A percentile compares a stretch with the other conserved stretches of the same genome.
These are phyloP conservation scores for Larimichthys polyactis DNA, from an alignment of 2,113 vertebrate genomes.

Conservation along the genomic window DNA sequence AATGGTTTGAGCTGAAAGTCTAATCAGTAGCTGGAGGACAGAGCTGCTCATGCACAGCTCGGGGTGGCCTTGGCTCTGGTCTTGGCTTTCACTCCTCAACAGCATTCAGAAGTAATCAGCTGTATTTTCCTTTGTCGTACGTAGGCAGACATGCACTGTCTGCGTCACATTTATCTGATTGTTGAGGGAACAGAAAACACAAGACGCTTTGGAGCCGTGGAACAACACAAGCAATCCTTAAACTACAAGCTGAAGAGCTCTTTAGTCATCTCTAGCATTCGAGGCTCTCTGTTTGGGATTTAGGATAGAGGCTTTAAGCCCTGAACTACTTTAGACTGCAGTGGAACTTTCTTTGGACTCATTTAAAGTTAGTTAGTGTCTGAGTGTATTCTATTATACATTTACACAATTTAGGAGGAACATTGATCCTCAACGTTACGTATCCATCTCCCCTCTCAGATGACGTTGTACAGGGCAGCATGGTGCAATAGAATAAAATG, in stretches of 20 bases:
- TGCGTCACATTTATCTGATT: not conserved
- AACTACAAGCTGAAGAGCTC: not conserved
- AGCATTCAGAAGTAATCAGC: not conserved
- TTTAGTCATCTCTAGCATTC: not conserved
- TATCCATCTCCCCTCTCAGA: not conserved
- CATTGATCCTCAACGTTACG: not conserved
- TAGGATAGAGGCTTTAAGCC: not conserved
- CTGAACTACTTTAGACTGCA: too few relatives aligned
- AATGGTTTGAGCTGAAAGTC: not conserved
- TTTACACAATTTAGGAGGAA: not conserved
- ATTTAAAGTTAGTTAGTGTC: too few relatives aligned
- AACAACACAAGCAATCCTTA: not conserved
- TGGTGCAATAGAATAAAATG: not conserved
- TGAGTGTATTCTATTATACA: too few relatives aligned
- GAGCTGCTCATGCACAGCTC: not conserved
- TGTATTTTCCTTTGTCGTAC: not conserved
- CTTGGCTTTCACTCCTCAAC: constrained; percentile 4
- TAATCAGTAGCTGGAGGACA: constrained; percentile 3
- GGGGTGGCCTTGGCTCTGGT: not conserved
- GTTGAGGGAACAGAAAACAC: not conserved
- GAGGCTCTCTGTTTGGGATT: not conserved
- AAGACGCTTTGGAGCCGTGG: not conserved
- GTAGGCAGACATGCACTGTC: not conserved
- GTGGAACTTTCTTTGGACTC: too few relatives aligned
- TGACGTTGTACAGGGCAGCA: not conserved